Evolutionary conservation across 1,140 invertebrate species (phyloP), one percentile per base, ranked within the genome.

Genomic region (Arctopsyche grandis): DNA sequence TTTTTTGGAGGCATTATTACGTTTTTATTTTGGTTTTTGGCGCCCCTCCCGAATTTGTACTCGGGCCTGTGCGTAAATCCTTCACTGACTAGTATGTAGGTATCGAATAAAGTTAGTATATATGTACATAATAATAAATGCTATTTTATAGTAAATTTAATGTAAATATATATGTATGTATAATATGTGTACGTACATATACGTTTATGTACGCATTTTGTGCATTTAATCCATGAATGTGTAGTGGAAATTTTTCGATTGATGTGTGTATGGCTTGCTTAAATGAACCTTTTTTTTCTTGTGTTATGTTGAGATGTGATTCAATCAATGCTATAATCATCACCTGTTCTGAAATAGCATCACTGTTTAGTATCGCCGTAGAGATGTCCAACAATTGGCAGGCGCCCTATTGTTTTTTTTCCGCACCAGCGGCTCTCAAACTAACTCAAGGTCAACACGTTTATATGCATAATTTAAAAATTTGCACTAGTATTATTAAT

Each of bases 271-370:
- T 12, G 63, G 24, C n/a, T 22, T 9, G 24, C 24, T n/a, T 26
- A 26, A 63, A 29, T 26, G 10, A 52, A 52, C 48, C 48, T 52
- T 12, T 52, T n/a, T 52, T 14, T 14, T 4, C 48, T 52, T 16
- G 10, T 22, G 24, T 14, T 12, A 66, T 29, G 63, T 26, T 66
- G 21, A 66, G 24, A 66, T 9, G 63, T 66, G 63, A 66, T 19
- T 26, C 63, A 66, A 66, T 66, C 63, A 29, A 12, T 66, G 22
- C 24, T 24, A 66, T 66, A 26, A 66, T 66, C 3, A 52, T 52
- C 63, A 60, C 63, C 21, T 29, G 63, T 5, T 66, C 63, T 0
- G 24, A 66, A 66, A 66, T 66, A 66, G 63, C 63, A 66, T 26
- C 63, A 26, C 24, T 0, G 24, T 66, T 29, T 22, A 66, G 14